Conservation (phyloP, 2,888 invertebrate genomes). For the Phaedon cochleariae region DNA sequence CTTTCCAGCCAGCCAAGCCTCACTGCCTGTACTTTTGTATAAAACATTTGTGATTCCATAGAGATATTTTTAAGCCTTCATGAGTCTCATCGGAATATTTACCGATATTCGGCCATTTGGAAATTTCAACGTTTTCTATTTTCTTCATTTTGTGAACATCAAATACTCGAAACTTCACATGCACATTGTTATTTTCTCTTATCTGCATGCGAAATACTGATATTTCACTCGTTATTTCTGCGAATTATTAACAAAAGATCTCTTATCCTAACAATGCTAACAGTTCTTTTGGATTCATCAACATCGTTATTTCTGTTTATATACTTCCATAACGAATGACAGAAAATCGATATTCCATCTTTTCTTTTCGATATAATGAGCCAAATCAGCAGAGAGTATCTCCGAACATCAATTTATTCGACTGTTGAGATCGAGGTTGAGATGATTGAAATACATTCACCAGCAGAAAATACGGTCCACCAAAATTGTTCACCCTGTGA, state of each 20-base stretch:
- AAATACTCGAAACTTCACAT: neutral
- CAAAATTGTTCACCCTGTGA: no score
- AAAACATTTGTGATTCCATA: no score
- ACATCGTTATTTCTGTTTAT: neutral
- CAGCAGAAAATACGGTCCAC: no score
- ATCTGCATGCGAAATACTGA: neutral
- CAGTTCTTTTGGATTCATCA: neutral
- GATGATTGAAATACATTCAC: no score
- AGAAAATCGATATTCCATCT: neutral
- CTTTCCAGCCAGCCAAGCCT: no score
- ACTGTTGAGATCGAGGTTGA: no score
- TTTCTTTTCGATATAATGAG: slow-evolving; percentile 8
- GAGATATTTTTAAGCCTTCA: no score
- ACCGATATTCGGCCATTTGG: no score
- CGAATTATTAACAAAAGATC: neutral
- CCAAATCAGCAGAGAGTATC: slow-evolving; percentile 12
- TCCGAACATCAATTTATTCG: neutral
- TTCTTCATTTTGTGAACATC: no score
- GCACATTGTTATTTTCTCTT: neutral
- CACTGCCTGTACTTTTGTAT: no score
- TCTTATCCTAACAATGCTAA: neutral
- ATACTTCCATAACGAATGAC: neutral
- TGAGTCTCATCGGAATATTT: no score
- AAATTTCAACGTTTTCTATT: no score
- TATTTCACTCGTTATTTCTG: neutral